phyloP scores from a whole-genome alignment of 2,113 vertebrate genomes.

The Bubalus kerabau region DNA sequence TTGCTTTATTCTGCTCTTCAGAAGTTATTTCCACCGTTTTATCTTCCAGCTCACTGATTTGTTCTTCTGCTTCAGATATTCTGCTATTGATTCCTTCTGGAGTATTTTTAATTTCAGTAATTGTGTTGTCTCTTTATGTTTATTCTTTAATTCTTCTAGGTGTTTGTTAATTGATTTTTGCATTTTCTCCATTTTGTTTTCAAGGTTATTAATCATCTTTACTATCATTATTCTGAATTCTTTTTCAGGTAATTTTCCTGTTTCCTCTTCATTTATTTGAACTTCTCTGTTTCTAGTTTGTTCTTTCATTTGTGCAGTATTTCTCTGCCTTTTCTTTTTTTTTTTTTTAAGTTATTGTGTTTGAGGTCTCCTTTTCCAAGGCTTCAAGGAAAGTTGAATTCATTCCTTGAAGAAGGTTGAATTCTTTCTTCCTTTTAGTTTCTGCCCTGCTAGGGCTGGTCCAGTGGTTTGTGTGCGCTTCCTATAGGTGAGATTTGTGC shows the following conservation, averaged over 20 bases:
- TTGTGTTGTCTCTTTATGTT: neutral
- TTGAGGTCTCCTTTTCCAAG: neutral
- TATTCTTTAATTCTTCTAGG: neutral
- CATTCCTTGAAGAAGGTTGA: neutral
- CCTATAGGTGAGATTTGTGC: neutral
- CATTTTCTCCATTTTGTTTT: neutral
- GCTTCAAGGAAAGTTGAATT: neutral
- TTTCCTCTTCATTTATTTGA: neutral
- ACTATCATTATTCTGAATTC: neutral
- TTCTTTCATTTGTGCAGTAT: neutral
- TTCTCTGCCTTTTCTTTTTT: neutral
- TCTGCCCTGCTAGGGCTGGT: neutral
- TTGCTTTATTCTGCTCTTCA: neutral
- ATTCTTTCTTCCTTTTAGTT: neutral
- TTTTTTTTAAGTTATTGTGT: neutral
- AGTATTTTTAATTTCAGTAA: neutral
- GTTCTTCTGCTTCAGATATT: neutral
- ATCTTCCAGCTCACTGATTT: neutral
- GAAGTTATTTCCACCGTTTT: neutral
- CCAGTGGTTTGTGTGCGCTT: neutral
- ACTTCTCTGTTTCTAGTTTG: neutral
- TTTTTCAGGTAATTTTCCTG: neutral
- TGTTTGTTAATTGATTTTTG: neutral
- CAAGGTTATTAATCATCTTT: neutral
- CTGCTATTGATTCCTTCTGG: neutral